Evolutionary conservation across 2,888 invertebrate genomes (phyloP).

Genomic region (Linyphia triangularis): DNA sequence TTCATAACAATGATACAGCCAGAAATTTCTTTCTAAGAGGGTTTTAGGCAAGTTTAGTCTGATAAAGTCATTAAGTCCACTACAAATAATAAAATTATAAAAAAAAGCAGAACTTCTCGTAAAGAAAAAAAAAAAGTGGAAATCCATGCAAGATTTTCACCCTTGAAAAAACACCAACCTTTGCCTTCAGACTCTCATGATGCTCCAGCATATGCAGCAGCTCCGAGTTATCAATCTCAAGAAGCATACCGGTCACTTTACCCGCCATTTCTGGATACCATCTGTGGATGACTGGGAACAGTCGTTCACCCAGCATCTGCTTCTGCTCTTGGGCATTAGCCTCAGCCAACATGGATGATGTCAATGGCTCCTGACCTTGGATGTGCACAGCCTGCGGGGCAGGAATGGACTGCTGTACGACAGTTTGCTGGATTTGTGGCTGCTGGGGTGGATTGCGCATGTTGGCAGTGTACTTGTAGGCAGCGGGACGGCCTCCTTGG

Average conservation of each 20-base stretch:
- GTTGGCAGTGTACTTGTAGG: slow-evolving; percentile 92
- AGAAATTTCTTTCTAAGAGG: no score
- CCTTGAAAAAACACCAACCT: slow-evolving; percentile 81
- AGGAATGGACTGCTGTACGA: slow-evolving; percentile 71
- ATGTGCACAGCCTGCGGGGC: slow-evolving; percentile 88
- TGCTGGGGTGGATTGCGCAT: slow-evolving; percentile 89
- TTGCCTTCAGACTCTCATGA: slow-evolving; percentile 95
- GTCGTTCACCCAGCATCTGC: slow-evolving; percentile 98
- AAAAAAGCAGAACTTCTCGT: neutral
- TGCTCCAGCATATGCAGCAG: slow-evolving; percentile 98
- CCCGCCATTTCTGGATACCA: slow-evolving; percentile 97
- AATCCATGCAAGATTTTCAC: neutral
- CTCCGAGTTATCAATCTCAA: slow-evolving; percentile 99
- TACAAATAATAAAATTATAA: neutral
- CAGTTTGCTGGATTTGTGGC: slow-evolving; percentile 67
- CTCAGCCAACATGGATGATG: slow-evolving; percentile 96
- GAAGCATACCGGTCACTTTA: slow-evolving; percentile 98
- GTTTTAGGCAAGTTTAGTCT: no score
- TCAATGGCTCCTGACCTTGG: slow-evolving; percentile 96
- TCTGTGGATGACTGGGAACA: slow-evolving; percentile 96
- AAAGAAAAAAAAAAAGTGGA: neutral
- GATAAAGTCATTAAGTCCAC: no score
- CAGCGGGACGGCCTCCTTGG: slow-evolving; percentile 82
- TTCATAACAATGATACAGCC: no score
- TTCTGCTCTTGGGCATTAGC: slow-evolving; percentile 98